phyloP scores from a whole-genome alignment of 2,888 invertebrate species.

The Polyommatus iphigenia region DNA sequence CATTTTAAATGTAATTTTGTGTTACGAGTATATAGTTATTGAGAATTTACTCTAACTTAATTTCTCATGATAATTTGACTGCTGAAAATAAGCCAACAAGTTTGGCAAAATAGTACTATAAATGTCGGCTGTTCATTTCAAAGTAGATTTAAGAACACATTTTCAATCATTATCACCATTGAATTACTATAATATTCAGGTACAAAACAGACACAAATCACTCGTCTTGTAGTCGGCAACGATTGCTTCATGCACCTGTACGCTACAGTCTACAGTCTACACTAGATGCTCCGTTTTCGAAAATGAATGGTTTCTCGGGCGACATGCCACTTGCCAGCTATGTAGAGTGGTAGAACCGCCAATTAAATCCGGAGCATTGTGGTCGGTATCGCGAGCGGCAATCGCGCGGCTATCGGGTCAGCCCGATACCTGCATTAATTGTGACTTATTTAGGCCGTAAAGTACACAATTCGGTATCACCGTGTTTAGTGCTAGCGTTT shows the following conservation, averaged over 20 bases:
- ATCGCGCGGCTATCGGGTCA: slow-evolving; percentile 44
- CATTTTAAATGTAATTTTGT: not conserved
- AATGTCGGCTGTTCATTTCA: too few species aligned
- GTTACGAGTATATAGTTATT: not conserved
- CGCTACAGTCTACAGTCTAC: slow-evolving; percentile 34
- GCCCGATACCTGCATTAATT: slow-evolving; percentile 58
- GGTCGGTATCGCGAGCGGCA: slow-evolving; percentile 47
- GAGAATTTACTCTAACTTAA: not conserved
- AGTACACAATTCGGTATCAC: slow-evolving; percentile 63
- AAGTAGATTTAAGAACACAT: not conserved
- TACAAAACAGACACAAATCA: slow-evolving; percentile 40
- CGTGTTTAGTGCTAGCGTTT: slow-evolving; percentile 1
- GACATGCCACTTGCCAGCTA: slow-evolving; percentile 48
- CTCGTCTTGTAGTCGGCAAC: slow-evolving; percentile 45
- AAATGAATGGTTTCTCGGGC: slow-evolving; percentile 46
- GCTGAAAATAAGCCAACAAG: not conserved
- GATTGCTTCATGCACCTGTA: slow-evolving; percentile 47
- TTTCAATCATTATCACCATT: not conserved
- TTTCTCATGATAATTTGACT: not conserved
- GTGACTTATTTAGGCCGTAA: slow-evolving; percentile 62
- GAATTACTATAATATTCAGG: slow-evolving; percentile 28
- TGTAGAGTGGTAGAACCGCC: slow-evolving; percentile 47
- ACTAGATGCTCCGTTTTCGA: slow-evolving; percentile 45
- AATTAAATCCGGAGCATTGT: slow-evolving; percentile 63
- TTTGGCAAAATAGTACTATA: not conserved